A percentile compares a stretch with the other conserved stretches of the same genome.
phyloP scores from a whole-genome alignment of 2,888 invertebrate genomes.

The Amiota mariae region DNA sequence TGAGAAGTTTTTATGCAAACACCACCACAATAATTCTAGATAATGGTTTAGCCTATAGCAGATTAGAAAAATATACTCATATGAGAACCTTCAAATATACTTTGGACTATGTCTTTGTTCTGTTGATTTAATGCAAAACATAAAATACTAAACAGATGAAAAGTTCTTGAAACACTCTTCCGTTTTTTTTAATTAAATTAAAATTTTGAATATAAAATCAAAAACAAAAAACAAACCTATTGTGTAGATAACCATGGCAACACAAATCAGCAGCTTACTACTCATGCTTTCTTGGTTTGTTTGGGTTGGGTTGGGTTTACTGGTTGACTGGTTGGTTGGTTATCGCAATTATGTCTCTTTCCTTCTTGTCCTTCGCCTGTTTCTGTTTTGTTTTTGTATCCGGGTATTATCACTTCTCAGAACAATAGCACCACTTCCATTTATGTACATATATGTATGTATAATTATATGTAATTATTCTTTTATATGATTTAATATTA shows the following conservation, averaged over 20 bases:
- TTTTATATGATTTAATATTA: constrained; percentile 2
- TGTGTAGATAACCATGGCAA: constrained; percentile 38
- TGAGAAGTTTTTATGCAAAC: no score
- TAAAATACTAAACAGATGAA: no score
- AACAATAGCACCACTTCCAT: no score
- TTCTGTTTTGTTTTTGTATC: neutral
- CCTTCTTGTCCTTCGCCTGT: constrained; percentile 5
- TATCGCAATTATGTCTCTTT: no score
- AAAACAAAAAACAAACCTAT: constrained; percentile 46
- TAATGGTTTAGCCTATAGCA: no score
- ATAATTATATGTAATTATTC: constrained; percentile 11
- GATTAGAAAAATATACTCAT: no score
- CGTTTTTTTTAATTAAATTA: no score
- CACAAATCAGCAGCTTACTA: constrained; percentile 29
- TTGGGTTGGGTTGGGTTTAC: neutral
- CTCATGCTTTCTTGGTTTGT: neutral
- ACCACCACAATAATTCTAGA: no score
- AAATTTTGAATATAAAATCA: neutral
- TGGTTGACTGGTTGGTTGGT: neutral
- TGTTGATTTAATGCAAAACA: no score
- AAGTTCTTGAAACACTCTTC: no score
- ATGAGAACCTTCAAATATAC: no score
- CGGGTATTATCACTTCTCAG: neutral
- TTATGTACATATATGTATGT: constrained; percentile 4
- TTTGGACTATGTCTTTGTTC: no score